Conservation (phyloP, 2,888 invertebrate genomes). For the Polietes domitor region DNA sequence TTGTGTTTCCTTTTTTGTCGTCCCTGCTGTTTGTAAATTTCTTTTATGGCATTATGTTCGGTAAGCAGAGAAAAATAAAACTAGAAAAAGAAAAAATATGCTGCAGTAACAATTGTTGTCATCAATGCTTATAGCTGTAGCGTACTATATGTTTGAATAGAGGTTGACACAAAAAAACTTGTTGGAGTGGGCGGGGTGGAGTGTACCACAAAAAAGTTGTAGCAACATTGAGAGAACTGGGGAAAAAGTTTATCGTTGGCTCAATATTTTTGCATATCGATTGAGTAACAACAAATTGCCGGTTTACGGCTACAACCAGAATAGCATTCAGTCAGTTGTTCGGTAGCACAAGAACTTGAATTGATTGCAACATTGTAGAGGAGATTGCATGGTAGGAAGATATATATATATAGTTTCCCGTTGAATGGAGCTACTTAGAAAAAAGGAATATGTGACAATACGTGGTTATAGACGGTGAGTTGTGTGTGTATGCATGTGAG, state of each 20-base stretch:
- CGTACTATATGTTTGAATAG: not conserved
- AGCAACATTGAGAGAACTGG: slow-evolving; percentile 1
- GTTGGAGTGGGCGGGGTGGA: not conserved
- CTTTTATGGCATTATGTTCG: not conserved
- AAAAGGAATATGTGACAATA: slow-evolving; percentile 18
- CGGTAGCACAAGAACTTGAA: slow-evolving; percentile 10
- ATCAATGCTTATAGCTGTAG: slow-evolving; percentile 24
- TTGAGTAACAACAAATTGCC: slow-evolving; percentile 47
- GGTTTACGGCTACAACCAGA: slow-evolving; percentile 22
- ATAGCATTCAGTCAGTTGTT: slow-evolving; percentile 1
- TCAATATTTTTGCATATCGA: slow-evolving; percentile 45
- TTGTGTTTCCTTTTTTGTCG: not conserved
- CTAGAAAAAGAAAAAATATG: not conserved
- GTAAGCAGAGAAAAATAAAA: not conserved
- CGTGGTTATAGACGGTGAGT: not conserved
- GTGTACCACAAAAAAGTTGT: not conserved
- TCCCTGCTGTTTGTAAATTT: not conserved
- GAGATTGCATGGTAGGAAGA: not conserved
- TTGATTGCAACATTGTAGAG: slow-evolving; percentile 45
- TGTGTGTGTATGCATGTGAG: not conserved
- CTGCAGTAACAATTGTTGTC: slow-evolving; percentile 25
- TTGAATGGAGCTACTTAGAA: slow-evolving; percentile 7
- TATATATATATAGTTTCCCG: slow-evolving; percentile 1
- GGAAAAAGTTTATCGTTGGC: slow-evolving; percentile 26
- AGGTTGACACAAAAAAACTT: slow-evolving; percentile 17